phyloP scores from a whole-genome alignment of 2,113 vertebrate genomes.

The Callorhinus ursinus region DNA sequence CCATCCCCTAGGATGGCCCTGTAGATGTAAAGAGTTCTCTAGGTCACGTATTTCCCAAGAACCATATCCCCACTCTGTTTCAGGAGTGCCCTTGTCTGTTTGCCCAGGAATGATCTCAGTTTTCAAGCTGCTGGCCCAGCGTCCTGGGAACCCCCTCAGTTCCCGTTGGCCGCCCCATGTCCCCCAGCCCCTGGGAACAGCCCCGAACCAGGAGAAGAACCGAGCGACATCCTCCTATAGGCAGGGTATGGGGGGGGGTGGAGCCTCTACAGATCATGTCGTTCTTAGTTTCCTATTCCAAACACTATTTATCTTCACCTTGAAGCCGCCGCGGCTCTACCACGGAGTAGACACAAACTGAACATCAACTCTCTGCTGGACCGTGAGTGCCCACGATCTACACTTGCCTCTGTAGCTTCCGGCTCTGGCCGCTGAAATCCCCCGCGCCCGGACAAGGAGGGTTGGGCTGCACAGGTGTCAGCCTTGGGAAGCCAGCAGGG shows the following conservation, averaged over 20 bases:
- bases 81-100: not conserved
- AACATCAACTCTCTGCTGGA: rapidly evolving
- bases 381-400: rapidly evolving
- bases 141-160: not conserved
- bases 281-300: not conserved
- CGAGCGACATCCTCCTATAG: not conserved
- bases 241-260: not conserved
- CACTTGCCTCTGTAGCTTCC: rapidly evolving
- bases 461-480: rapidly evolving
- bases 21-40: not conserved
- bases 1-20: not conserved
- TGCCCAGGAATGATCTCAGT: not conserved
- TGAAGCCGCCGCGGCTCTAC: rapidly evolving
- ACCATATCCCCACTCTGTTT: not conserved
- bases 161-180: no score
- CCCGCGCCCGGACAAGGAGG: rapidly evolving
- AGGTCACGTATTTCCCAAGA: not conserved
- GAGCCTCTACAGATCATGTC: rapidly evolving
- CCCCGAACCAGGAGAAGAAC: not conserved
- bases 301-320: not conserved
- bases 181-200: not conserved
- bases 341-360: rapidly evolving
- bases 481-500: rapidly evolving
- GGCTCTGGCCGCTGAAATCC: not conserved
- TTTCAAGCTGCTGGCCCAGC: not conserved